Base-by-base conservation (phyloP, 2,888 invertebrate genomes). In the Eumerus sabulonum region DNA sequence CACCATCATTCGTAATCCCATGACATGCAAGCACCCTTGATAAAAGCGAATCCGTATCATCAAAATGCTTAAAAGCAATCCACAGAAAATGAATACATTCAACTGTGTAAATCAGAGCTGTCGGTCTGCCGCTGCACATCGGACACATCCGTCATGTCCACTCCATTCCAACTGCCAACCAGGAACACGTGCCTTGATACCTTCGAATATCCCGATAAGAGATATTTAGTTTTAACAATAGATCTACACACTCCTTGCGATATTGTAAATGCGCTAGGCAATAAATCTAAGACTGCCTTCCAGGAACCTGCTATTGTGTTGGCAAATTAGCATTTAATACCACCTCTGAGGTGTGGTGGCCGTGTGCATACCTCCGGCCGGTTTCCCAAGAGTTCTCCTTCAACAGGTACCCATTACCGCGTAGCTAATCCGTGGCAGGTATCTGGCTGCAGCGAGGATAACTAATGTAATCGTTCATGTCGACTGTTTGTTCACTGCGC, bases 241-340 rank as follows among this genome's bases (percentile, higher is more conserved):
- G 74, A n/a, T 63, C 53, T 68, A 56, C 64, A 53, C 48, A 66
- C 73, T 44, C 35, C 38, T 62, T 53, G 19, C 18, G 47, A 35
- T 36, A 53, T 38, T 68, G 67, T 57, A 70, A 66, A 74, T 59
- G 79, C 74, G 68, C n/a, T 59, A 63, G 54, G 59, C 59, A 79
- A 79, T 79, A 79, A 79, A 79, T 79, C 79, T 74, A 74, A 64
- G 68, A 79, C 70, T 74, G 44, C 70, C 50, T 79, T 79, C 79
- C 50, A 19, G 60, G 79, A 74, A 79, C 74, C 74, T 74, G 64
- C 79, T 51, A 79, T 79, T 79, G 74, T 79, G 68, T 63, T 62
- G 64, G 40, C 74, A 79, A 79, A 79, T 79, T 79, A 79, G 74
- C 74, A 79, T 79, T 74, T 79, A 74, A 79, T 79, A 79, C 74